phyloP scores from a whole-genome alignment of 2,888 invertebrate genomes.

The Callyntrura guangdongensis region DNA sequence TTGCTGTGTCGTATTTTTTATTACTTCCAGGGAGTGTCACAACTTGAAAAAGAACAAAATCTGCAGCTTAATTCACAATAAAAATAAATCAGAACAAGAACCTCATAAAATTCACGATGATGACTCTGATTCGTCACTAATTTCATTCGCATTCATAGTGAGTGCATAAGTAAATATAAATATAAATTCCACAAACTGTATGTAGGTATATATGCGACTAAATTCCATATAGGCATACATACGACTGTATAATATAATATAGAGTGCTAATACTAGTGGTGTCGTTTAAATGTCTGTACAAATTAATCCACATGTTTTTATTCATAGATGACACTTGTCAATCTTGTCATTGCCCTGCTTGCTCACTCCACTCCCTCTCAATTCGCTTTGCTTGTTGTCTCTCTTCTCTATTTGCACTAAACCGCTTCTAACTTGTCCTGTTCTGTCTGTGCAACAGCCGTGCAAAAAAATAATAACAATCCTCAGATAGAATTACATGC shows the following conservation, averaged over 20 bases:
- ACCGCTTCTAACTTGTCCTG: neutral
- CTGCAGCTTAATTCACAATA: constrained; percentile 4
- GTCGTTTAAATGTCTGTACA: too few species aligned
- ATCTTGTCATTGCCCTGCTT: constrained; percentile 5
- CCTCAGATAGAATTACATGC: neutral
- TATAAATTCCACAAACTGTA: neutral
- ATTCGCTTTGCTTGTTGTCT: too few species aligned
- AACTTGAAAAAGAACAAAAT: constrained; percentile 30
- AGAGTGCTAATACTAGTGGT: too few species aligned
- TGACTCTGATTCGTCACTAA: constrained; percentile 13
- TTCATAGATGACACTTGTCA: neutral
- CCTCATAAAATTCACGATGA: too few species aligned
- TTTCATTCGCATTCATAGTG: constrained; percentile 10
- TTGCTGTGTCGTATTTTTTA: constrained; percentile 20
- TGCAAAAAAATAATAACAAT: constrained; percentile 8
- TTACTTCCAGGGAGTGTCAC: constrained; percentile 59
- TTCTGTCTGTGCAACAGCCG: constrained; percentile 15
- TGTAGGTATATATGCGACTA: neutral
- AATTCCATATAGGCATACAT: neutral
- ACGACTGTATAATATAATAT: too few species aligned
- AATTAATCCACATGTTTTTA: constrained; percentile 22
- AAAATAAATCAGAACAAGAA: too few species aligned
- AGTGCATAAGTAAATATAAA: constrained; percentile 26
- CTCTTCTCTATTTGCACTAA: neutral
- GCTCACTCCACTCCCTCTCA: too few species aligned